These are phyloP conservation scores for Hipposideros larvatus DNA, from an alignment of 2,797 vertebrate genomes.

Conservation along the genomic window DNA sequence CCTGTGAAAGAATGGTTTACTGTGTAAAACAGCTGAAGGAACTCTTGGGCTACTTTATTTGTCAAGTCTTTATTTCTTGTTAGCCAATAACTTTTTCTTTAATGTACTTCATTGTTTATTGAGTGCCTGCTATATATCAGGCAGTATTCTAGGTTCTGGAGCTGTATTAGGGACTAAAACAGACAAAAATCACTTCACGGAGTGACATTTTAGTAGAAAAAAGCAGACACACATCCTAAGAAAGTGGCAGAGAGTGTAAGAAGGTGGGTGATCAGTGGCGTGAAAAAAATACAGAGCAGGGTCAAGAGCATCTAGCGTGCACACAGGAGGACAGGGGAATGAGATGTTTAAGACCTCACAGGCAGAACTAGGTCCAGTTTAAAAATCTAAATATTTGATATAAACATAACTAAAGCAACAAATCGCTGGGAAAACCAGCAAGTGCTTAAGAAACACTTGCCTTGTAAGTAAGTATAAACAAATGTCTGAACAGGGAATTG, in stretches of 20 bases:
- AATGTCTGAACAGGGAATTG: neutral
- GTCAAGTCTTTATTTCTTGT: neutral
- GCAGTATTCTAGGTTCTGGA: neutral
- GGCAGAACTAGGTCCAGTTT: neutral
- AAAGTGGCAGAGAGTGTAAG: neutral
- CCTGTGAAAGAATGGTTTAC: neutral
- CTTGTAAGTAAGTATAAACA: constrained; percentile 7
- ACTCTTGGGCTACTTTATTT: neutral
- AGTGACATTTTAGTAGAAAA: neutral
- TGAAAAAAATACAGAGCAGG: neutral
- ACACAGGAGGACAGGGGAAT: neutral
- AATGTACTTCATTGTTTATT: neutral
- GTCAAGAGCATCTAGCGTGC: neutral
- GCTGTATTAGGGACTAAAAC: neutral
- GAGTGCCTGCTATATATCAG: neutral
- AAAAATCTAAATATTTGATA: neutral
- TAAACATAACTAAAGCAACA: neutral
- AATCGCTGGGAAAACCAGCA: neutral
- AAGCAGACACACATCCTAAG: neutral
- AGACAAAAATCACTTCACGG: neutral
- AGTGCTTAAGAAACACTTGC: constrained; percentile 10
- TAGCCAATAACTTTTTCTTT: neutral
- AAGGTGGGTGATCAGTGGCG: neutral
- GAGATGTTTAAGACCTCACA: neutral
- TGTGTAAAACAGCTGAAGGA: neutral